Evolutionary conservation across 1,140 invertebrate species (phyloP), one percentile per base, ranked within the genome.

Genomic region (Limonius californicus): DNA sequence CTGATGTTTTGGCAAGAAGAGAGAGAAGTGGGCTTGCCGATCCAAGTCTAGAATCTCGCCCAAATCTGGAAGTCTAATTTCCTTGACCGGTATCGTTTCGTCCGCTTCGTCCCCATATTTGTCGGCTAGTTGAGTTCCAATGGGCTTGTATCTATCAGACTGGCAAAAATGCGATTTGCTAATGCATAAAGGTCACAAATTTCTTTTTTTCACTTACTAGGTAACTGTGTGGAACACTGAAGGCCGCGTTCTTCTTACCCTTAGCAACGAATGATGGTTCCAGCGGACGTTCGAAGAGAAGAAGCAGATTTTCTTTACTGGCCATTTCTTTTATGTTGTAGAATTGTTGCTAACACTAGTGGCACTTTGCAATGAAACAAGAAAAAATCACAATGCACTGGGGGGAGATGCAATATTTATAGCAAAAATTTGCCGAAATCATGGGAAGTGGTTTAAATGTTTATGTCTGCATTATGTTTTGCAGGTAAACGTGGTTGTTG

Each of bases 231-330:
- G 87, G 87, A 15, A 89, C 75, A 57, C 85, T 81, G 66, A 89
- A 86, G 0, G 79, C 78, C 0, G 81, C 75, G 50, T 80, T 81
- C 27, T 83, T 74, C 12, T 83, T 72, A 35, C 84, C 45, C 59
- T 86, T 85, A 0, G 82, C 80, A 15, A 86, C 82, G 68, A 87
- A 87, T 4, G 84, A 77, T 1, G 89, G 89, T 74, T 92, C 90
- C 15, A 81, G 79, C 2, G 89, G 89, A 8, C 89, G 84, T 73
- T 91, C 88, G 76, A 90, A 90, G 23, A 91, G 81, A 16, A 74
- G 57, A 0, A 81, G 63, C 2, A 81, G 64, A 64, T 50, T 50
- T 12, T 77, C 73, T 61, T n/a, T n/a, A n/a, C n/a, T n/a, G n/a
- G n/a, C n/a, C n/a, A n/a, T n/a, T n/a, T n/a, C n/a, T n/a, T n/a